Evolutionary conservation across 2,797 vertebrate genomes (phyloP).

Genomic region (Epinephelus awoara): DNA sequence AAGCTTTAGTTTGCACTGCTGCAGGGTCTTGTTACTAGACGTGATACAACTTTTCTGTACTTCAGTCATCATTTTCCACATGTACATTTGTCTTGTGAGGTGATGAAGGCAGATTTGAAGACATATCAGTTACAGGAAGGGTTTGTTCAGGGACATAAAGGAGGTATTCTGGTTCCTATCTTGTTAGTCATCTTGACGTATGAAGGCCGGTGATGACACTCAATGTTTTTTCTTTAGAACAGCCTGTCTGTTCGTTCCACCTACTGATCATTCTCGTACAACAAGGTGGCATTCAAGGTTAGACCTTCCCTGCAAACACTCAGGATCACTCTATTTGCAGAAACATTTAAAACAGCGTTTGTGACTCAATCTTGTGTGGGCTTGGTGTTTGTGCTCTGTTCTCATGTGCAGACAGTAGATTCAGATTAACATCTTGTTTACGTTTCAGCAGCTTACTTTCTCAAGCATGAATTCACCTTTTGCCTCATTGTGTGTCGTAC

Average conservation of each 20-base stretch:
- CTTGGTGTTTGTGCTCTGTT: constrained; percentile 19
- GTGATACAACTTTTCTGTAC: neutral
- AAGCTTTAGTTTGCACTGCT: neutral
- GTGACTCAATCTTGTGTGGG: constrained; percentile 29
- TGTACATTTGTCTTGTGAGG: constrained; percentile 26
- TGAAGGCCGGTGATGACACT: constrained; percentile 54
- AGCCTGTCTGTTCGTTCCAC: constrained; percentile 19
- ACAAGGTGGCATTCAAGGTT: constrained; percentile 12
- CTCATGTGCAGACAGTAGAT: constrained; percentile 25
- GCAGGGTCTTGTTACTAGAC: constrained; percentile 12
- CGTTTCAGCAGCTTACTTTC: constrained; percentile 52
- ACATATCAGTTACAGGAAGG: constrained; percentile 58
- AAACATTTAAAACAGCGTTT: constrained; percentile 25
- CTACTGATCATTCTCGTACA: constrained; percentile 12
- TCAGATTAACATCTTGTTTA: constrained; percentile 73
- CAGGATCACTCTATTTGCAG: constrained; percentile 26
- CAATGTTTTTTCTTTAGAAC: constrained; percentile 45
- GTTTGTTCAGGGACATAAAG: constrained; percentile 61
- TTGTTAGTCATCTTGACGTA: constrained; percentile 76
- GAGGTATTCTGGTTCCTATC: constrained; percentile 69
- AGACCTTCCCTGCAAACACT: neutral
- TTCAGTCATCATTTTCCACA: constrained; percentile 1
- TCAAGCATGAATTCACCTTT: constrained; percentile 52
- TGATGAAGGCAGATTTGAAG: constrained; percentile 30
- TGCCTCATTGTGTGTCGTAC: constrained; percentile 26